phyloP scores from a whole-genome alignment of 2,113 vertebrate species.

The Brachirus orientalis region DNA sequence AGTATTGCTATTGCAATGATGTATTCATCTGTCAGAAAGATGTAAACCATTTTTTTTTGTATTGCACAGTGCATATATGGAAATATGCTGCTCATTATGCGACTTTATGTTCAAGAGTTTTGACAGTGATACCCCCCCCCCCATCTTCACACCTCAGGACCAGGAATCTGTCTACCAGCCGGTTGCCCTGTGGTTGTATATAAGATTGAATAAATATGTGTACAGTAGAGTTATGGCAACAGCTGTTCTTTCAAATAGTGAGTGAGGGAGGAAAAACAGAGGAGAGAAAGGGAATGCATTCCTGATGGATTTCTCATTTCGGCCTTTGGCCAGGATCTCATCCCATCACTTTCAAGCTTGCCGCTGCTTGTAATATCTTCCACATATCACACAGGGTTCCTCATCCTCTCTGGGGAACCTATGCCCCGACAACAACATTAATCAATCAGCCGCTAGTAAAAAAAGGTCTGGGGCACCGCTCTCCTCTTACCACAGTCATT shows the following conservation, averaged over 20 bases:
- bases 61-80: conserved; percentile 14
- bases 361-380: conserved; percentile 88
- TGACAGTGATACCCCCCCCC: conserved; percentile 42
- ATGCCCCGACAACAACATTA: conserved; percentile 82
- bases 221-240: conserved; percentile 84
- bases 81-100: conserved; percentile 22
- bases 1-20: not conserved
- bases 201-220: conserved; percentile 70
- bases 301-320: conserved; percentile 91
- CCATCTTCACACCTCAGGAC: conserved; percentile 52
- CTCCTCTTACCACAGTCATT: conserved; percentile 74
- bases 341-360: conserved; percentile 89
- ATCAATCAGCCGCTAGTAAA: conserved; percentile 78
- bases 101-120: conserved; percentile 37
- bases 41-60: conserved; percentile 16
- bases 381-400: conserved; percentile 85
- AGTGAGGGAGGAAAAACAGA: conserved; percentile 44
- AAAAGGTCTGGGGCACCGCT: conserved; percentile 62
- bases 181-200: conserved; percentile 65
- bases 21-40: conserved; percentile 26
- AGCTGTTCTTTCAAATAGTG: conserved; percentile 86
- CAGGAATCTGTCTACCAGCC: conserved; percentile 57
- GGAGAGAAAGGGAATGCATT: conserved; percentile 83
- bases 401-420: conserved; percentile 82
- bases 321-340: conserved; percentile 85